Percentiles rank a stretch among this genome's conserved stretches.
Evolutionary conservation across 2,888 invertebrate species (phyloP).

Genomic region (Pyrochroa serraticornis): DNA sequence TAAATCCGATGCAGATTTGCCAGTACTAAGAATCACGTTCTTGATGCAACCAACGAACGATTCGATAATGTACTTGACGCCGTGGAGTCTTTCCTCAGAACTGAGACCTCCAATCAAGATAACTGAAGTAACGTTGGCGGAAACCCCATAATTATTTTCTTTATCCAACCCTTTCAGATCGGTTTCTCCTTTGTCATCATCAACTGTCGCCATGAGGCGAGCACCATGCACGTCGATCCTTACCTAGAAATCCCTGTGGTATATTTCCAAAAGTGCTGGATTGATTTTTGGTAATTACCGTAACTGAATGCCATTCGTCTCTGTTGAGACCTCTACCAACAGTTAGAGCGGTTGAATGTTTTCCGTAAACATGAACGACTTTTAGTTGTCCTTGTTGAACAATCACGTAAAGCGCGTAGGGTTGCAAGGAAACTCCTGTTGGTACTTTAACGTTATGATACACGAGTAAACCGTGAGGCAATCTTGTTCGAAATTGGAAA

Average conservation of each 20-base stretch:
- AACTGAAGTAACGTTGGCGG: conserved; percentile 84
- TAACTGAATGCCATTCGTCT: conserved; percentile 89
- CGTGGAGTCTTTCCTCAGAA: conserved; percentile 85
- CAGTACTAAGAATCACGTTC: conserved; percentile 84
- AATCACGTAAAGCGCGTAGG: conserved; percentile 89
- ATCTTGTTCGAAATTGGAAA: conserved; percentile 84
- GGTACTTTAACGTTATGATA: conserved; percentile 92
- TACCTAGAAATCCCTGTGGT: conserved; percentile 56
- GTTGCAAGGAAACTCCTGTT: conserved; percentile 76
- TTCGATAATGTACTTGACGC: conserved; percentile 90
- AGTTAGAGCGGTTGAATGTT: conserved; percentile 81
- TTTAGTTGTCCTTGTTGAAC: conserved; percentile 91
- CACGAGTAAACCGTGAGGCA: conserved; percentile 86
- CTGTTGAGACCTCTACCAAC: conserved; percentile 88
- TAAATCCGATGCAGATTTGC: conserved; percentile 83
- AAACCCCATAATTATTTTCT: conserved; percentile 85
- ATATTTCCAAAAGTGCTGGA: conserved; percentile 7
- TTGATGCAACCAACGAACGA: conserved; percentile 92
- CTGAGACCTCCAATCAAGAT: conserved; percentile 89
- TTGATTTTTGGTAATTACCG: conserved; percentile 57
- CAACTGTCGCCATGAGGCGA: conserved; percentile 83
- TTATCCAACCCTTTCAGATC: conserved; percentile 82
- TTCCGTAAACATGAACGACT: conserved; percentile 90
- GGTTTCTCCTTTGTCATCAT: conserved; percentile 80
- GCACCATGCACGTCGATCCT: conserved; percentile 87